Percentiles rank a stretch among this genome's conserved stretches.
phyloP scores from a whole-genome alignment of 2,888 invertebrate genomes.

The Harpalus rufipes region DNA sequence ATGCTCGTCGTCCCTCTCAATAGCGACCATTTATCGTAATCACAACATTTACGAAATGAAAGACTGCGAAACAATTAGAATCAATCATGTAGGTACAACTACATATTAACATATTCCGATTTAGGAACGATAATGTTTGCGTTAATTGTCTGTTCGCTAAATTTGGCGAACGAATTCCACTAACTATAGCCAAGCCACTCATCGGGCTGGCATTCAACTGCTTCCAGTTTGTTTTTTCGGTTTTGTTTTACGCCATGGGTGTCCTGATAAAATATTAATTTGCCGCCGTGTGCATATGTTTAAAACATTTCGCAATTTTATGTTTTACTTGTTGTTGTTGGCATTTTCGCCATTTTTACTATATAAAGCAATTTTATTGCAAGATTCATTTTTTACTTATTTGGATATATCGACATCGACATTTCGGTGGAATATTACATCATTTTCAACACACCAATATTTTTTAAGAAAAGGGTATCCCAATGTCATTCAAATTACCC shows the following conservation, averaged over 20 bases:
- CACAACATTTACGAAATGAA: constrained; percentile 28
- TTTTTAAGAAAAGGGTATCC: background rate
- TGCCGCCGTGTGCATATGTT: constrained; percentile 43
- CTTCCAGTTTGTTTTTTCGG: constrained; percentile 13
- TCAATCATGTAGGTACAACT: constrained; percentile 42
- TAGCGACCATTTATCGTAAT: constrained; percentile 27
- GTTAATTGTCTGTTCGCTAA: constrained; percentile 42
- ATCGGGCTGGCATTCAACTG: constrained; percentile 41
- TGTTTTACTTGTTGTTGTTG: constrained; percentile 38
- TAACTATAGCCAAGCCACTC: background rate
- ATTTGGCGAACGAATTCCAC: constrained; percentile 40
- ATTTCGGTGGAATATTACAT: background rate
- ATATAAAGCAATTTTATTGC: constrained; percentile 51
- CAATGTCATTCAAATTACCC: background rate
- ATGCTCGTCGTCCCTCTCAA: background rate
- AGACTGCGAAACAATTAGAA: constrained; percentile 42
- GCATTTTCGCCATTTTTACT: constrained; percentile 31
- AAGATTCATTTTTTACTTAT: constrained; percentile 22
- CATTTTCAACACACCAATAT: background rate
- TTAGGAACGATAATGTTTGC: constrained; percentile 33
- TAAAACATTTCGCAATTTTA: constrained; percentile 43
- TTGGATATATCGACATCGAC: background rate
- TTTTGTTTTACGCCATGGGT: constrained; percentile 51
- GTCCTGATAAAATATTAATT: constrained; percentile 52
- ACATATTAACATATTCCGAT: constrained; percentile 52